Base-by-base conservation (phyloP, 2,888 invertebrate genomes). In the Drosophila acutilabella region DNA sequence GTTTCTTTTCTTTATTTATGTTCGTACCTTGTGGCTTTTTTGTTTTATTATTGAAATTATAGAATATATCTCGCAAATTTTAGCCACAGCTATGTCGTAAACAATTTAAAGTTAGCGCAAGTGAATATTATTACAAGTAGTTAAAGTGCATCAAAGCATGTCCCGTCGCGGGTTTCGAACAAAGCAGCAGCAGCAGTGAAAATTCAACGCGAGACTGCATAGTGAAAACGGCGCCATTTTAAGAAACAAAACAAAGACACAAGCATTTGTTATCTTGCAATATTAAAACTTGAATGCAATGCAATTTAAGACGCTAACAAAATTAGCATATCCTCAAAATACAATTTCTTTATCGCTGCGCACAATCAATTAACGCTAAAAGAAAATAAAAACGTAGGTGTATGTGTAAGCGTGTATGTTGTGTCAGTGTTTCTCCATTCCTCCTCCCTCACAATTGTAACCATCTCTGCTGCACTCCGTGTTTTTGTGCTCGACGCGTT, bases 201-300 rank as follows among this genome's bases (percentile, higher is more conserved):
- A 88, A 79, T 74, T 71, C 48, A 71, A 71, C 70, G 71, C 77
- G 71, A 78, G 75, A 75, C 77, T 77, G 77, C 77, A 54, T 59
- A 76, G 81, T 90, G 87, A 86, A 91, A 92, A 91, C 92, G 91
- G 92, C 91, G 91, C 91, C 91, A 91, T 91, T 91, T 91, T 92
- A 90, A 90, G 90, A 91, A 91, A 85, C 89, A 85, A 83, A 90
- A 90, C 88, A 88, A 74, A 88, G 80, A 84, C 81, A 83, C 65
- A 71, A 77, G 76, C 64, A 70, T 71, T 68, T 64, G 61, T 69
- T 8, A 30, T 2, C 30, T 30, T 70, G 79, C 59, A 64, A 58
- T 53, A 44, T 51, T 47, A 61, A 69, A 74, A 78, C 77, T 79
- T 76, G 71, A 86, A 80, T 85, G 88, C 88, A 69, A 89, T 86